Percentiles rank a stretch among this genome's conserved stretches.
Evolutionary conservation across 2,888 invertebrate genomes (phyloP).

Genomic region (Andrena trimmerana): DNA sequence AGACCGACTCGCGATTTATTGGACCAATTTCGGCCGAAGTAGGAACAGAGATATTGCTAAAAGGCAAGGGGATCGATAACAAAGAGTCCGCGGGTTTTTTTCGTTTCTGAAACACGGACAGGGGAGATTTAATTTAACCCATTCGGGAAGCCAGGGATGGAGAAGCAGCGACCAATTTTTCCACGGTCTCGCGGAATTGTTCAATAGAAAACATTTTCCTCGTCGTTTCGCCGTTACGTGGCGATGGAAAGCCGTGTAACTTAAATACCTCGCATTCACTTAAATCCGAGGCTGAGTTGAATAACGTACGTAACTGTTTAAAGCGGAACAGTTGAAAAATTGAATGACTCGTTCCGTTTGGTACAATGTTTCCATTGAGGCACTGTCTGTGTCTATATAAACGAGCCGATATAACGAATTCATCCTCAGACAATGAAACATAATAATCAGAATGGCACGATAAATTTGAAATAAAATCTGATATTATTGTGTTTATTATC

Average conservation of each 20-base stretch:
- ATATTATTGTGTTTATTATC: too few species aligned
- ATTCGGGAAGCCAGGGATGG: not conserved
- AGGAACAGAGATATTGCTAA: constrained; percentile 11
- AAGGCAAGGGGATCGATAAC: constrained; percentile 33
- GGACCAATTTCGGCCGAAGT: constrained; percentile 12
- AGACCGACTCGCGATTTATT: constrained; percentile 38
- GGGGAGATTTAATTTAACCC: constrained; percentile 55
- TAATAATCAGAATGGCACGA: not conserved
- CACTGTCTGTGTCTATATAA: too few species aligned
- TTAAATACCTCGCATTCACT: not conserved
- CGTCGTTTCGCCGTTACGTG: too few species aligned
- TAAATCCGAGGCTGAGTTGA: not conserved
- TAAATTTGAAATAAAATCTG: not conserved
- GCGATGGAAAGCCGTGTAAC: not conserved
- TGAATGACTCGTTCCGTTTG: not conserved
- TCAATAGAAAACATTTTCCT: not conserved
- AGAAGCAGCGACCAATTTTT: constrained; percentile 32
- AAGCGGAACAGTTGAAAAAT: not conserved
- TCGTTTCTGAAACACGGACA: constrained; percentile 34
- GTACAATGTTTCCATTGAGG: not conserved
- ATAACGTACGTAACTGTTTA: not conserved
- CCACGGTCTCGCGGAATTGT: not conserved
- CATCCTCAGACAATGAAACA: not conserved
- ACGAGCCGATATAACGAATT: not conserved
- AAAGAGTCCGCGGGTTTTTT: constrained; percentile 30